Conservation (phyloP, 1,140 invertebrate species). For the Cydia splendana region DNA sequence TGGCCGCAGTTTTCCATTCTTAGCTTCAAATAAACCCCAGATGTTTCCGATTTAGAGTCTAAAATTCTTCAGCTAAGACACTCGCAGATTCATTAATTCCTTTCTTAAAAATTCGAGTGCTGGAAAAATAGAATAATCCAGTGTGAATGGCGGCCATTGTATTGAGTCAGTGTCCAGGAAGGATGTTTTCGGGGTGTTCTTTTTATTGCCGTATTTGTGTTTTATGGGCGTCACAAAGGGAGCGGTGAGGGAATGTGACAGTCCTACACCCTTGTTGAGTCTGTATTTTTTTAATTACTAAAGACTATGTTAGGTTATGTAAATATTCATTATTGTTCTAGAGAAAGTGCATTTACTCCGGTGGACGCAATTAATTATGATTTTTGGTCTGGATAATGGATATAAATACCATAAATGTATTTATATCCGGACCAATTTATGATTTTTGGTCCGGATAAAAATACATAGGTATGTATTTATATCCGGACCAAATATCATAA, state of each 20-base stretch:
- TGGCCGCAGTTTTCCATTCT: slow-evolving; percentile 56
- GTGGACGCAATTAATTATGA: too few species aligned
- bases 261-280: slow-evolving; percentile 60
- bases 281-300: slow-evolving; percentile 48
- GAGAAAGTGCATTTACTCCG: neutral
- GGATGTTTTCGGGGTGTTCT: slow-evolving; percentile 74
- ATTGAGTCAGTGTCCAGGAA: slow-evolving; percentile 78
- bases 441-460: too few species aligned
- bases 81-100: slow-evolving; percentile 67
- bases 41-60: slow-evolving; percentile 49
- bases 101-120: slow-evolving; percentile 75
- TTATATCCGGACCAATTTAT: too few species aligned
- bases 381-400: neutral
- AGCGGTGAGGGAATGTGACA: slow-evolving; percentile 71
- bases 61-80: slow-evolving; percentile 44
- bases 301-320: neutral
- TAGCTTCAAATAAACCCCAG: slow-evolving; percentile 46
- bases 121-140: slow-evolving; percentile 78
- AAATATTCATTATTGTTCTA: neutral
- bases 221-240: slow-evolving; percentile 75
- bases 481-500: neutral
- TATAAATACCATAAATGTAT: too few species aligned
- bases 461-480: neutral
- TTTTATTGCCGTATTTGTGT: slow-evolving; percentile 79
- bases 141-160: slow-evolving; percentile 72